Conservation (phyloP, 2,797 vertebrate genomes). For the Carapus acus region DNA sequence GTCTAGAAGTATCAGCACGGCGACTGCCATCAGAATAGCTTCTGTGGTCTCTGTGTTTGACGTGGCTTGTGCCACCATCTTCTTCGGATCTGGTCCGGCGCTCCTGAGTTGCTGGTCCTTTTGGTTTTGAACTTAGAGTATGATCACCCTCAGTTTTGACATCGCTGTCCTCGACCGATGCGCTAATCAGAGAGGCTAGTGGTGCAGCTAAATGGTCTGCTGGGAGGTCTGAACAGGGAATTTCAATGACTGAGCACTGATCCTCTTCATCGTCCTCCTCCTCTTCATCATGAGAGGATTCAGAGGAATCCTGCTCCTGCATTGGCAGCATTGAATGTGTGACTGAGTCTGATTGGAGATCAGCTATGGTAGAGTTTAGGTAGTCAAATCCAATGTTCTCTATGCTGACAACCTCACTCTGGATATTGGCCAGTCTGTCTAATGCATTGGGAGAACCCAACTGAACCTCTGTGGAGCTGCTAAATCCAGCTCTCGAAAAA, state of each 20-base stretch:
- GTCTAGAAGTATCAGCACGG: slow-evolving; percentile 65
- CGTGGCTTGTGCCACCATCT: slow-evolving; percentile 52
- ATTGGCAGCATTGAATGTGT: slow-evolving; percentile 64
- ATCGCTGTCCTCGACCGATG: slow-evolving; percentile 58
- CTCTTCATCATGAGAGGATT: slow-evolving; percentile 81
- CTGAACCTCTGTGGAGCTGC: slow-evolving; percentile 34
- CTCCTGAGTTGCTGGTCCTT: slow-evolving; percentile 34
- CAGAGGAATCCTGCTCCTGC: slow-evolving; percentile 74
- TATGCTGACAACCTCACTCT: slow-evolving; percentile 48
- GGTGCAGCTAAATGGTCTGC: slow-evolving; percentile 36
- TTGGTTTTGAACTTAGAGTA: slow-evolving; percentile 22
- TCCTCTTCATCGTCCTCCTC: slow-evolving; percentile 61
- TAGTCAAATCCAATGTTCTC: slow-evolving; percentile 63
- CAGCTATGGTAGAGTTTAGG: slow-evolving; percentile 66
- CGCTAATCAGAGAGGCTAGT: slow-evolving; percentile 26
- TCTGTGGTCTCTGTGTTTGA: slow-evolving; percentile 45
- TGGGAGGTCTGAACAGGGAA: slow-evolving; percentile 27
- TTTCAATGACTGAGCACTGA: slow-evolving; percentile 62
- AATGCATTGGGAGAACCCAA: slow-evolving; percentile 37
- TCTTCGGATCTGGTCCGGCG: slow-evolving; percentile 68
- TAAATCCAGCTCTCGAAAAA: slow-evolving; percentile 27
- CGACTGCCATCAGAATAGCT: slow-evolving; percentile 59
- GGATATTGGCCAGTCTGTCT: slow-evolving; percentile 27
- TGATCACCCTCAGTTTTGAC: slow-evolving; percentile 75
- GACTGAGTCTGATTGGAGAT: slow-evolving; percentile 69